These are phyloP conservation scores for Drosophila kokeensis DNA, from an alignment of 2,888 invertebrate genomes.

Conservation along the genomic window DNA sequence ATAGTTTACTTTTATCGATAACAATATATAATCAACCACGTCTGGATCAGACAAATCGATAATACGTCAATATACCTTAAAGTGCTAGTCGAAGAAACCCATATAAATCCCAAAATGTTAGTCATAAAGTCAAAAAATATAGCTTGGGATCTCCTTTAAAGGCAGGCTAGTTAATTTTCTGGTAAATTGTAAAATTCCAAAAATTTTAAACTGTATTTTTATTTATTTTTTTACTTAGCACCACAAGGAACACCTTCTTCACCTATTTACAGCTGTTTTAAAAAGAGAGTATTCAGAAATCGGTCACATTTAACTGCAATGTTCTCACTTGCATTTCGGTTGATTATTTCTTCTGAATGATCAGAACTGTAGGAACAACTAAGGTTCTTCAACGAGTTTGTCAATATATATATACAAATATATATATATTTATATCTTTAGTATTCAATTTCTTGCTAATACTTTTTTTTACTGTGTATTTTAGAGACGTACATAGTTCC, in stretches of 20 bases:
- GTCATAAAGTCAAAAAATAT: background rate
- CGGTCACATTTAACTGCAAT: background rate
- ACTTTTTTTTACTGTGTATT: no score
- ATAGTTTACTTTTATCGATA: background rate
- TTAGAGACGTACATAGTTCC: background rate
- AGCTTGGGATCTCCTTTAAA: accelerated
- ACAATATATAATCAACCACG: background rate
- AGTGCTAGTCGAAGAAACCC: no score
- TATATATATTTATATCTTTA: background rate
- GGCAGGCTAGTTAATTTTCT: background rate
- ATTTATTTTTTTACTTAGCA: no score
- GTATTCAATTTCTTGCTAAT: background rate
- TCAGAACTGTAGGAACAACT: background rate
- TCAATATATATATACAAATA: background rate
- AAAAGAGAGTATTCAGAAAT: background rate
- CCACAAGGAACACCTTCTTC: no score
- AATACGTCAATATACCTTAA: background rate
- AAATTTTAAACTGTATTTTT: background rate
- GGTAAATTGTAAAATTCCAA: background rate
- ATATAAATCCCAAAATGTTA: no score
- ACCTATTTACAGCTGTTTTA: background rate
- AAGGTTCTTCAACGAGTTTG: background rate
- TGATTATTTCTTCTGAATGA: no score
- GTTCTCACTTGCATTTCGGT: no score
- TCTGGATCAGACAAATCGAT: background rate